Evolutionary conservation across 2,113 vertebrate species (phyloP).

Genomic region (Cnemophilus loriae): DNA sequence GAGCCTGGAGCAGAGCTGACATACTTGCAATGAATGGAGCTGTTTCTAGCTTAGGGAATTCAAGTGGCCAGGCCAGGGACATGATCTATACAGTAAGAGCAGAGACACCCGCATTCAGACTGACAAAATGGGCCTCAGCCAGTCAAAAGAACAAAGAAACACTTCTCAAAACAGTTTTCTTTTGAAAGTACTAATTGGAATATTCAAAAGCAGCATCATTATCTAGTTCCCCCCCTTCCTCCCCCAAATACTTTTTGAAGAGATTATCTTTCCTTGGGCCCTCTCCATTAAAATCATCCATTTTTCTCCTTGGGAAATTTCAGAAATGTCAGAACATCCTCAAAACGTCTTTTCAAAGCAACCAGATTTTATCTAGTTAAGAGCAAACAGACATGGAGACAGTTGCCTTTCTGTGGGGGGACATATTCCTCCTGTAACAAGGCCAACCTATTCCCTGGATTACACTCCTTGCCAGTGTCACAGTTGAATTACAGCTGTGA

Average conservation of each 20-base stretch:
- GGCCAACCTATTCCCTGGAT: not conserved
- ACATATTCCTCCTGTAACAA: not conserved
- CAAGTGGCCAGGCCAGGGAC: not conserved
- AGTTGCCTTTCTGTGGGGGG: not conserved
- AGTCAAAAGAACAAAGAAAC: not conserved
- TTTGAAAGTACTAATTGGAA: not conserved
- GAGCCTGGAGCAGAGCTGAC: conserved; percentile 43
- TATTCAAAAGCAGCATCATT: not conserved
- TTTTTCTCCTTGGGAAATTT: not conserved
- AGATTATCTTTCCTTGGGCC: not conserved
- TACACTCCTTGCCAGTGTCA: not conserved
- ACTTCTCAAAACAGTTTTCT: not conserved
- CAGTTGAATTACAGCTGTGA: not conserved
- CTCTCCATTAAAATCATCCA: not conserved
- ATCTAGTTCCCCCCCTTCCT: not conserved
- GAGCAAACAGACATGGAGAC: not conserved
- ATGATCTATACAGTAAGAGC: not conserved
- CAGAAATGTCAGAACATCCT: not conserved
- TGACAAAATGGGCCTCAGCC: not conserved
- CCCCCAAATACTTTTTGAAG: not conserved
- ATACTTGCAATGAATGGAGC: conserved; percentile 23
- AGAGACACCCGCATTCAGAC: not conserved
- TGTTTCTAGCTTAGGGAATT: conserved; percentile 29
- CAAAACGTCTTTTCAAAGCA: not conserved
- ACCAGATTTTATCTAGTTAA: not conserved